Evolutionary conservation across 2,797 vertebrate species (phyloP).

Genomic region (Chiroxiphia lanceolata): DNA sequence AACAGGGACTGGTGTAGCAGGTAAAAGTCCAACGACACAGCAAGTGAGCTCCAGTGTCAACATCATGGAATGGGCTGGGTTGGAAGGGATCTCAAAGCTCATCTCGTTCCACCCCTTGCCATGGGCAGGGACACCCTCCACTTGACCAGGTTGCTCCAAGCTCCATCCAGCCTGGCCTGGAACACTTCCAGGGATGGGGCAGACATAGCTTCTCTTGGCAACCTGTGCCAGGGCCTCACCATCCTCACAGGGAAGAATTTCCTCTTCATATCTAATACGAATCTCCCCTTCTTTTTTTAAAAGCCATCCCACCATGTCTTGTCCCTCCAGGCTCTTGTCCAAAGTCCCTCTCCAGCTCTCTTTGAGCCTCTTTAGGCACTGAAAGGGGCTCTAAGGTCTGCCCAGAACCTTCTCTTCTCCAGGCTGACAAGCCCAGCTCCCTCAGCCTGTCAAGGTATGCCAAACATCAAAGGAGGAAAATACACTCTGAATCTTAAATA

Average conservation of each 20-base stretch:
- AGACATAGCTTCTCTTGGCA: background rate
- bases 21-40: background rate
- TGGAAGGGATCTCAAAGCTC: background rate
- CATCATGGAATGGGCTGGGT: background rate
- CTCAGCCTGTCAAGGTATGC: background rate
- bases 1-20: background rate
- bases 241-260: background rate
- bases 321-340: background rate
- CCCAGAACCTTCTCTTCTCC: background rate
- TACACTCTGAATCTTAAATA: background rate
- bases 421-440: background rate
- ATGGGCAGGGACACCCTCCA: background rate
- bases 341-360: background rate
- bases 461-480: background rate
- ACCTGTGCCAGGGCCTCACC: background rate
- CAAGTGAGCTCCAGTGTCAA: background rate
- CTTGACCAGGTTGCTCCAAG: accelerated
- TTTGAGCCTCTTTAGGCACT: background rate
- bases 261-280: background rate
- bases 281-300: background rate
- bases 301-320: background rate
- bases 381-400: background rate
- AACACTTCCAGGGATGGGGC: background rate
- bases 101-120: background rate
- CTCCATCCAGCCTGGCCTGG: accelerated